Base-by-base conservation (phyloP, 2,888 invertebrate genomes). In the Poecilus cupreus region DNA sequence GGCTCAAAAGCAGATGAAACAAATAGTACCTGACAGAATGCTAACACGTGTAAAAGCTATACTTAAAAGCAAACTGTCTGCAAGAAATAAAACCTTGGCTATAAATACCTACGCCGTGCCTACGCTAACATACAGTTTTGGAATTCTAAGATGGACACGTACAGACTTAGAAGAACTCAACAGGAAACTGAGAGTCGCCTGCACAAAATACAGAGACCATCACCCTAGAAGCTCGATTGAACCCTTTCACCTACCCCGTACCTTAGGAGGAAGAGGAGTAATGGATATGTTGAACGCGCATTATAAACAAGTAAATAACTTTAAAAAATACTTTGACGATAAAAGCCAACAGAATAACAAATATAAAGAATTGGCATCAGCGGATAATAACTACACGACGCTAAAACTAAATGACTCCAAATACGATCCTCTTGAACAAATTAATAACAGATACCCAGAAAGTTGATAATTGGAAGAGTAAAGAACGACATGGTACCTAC, bases 101-200 rank as follows among this genome's bases (percentile, higher is more conserved):
- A 68, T 82, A n/a, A 83, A 82, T 32, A 81, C 81, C 8, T 83
- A 32, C 68, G 83, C 83, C 0, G 75, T 82, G 2, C 83, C 83
- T 8, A 26, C 79, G 26, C 37, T 83, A 13, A 83, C 82, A 13
- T 82, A 82, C 24, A 79, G 82, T 2, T 83, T 83, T 39, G 83
- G 82, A 39, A 37, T 83, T 20, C 16, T 82, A 20, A 75, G 78
- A 11, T 83, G 83, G 83, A 75, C 81, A 16, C 37, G 82, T 10
- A 83, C 83, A 22, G 80, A 82, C n/a, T 32, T 81, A 24, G 80
- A 83, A 43, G 64, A 74, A 0, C 46, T 83, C 3, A 26, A 83
- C n/a, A 75, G 24, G n/a, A 54, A 39, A 51, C 60, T 60, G 37
- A 54, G 57, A 32, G 22, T 24, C 4, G 3, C 24, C 3, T 46